Evolutionary conservation across 2,113 vertebrate genomes (phyloP).

Genomic region (Phylloscopus whistleri): DNA sequence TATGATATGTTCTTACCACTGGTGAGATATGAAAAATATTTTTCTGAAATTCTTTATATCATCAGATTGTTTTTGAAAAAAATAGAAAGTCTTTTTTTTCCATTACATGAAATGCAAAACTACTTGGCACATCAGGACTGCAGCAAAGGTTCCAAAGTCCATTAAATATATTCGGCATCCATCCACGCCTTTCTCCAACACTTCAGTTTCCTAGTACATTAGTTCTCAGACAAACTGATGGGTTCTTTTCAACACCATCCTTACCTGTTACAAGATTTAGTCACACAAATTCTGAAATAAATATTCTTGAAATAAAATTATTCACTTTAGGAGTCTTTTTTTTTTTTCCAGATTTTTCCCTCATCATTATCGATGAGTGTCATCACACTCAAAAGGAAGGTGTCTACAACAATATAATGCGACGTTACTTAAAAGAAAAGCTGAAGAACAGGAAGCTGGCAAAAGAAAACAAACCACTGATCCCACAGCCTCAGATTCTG

Average conservation of each 20-base stretch:
- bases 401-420: constrained; percentile 95
- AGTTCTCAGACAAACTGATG: not conserved
- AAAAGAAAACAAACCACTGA: constrained; percentile 74
- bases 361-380: constrained; percentile 95
- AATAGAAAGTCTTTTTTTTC: not conserved
- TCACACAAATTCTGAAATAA: not conserved
- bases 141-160: not conserved
- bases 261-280: not conserved
- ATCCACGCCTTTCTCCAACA: not conserved
- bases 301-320: not conserved
- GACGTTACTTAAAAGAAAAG: constrained; percentile 87
- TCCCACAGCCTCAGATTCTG: constrained; percentile 86
- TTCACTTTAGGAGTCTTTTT: not conserved
- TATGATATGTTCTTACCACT: not conserved
- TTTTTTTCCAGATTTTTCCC: constrained; percentile 80
- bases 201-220: not conserved
- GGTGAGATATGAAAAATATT: not conserved
- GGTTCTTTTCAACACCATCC: not conserved
- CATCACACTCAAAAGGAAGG: constrained; percentile 94
- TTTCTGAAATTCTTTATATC: not conserved
- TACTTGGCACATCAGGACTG: not conserved
- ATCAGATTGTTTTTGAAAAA: not conserved
- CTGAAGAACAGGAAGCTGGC: constrained; percentile 70
- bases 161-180: not conserved
- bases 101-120: not conserved